Base-by-base conservation (phyloP, 2,888 invertebrate genomes). In the Protonemura montana region DNA sequence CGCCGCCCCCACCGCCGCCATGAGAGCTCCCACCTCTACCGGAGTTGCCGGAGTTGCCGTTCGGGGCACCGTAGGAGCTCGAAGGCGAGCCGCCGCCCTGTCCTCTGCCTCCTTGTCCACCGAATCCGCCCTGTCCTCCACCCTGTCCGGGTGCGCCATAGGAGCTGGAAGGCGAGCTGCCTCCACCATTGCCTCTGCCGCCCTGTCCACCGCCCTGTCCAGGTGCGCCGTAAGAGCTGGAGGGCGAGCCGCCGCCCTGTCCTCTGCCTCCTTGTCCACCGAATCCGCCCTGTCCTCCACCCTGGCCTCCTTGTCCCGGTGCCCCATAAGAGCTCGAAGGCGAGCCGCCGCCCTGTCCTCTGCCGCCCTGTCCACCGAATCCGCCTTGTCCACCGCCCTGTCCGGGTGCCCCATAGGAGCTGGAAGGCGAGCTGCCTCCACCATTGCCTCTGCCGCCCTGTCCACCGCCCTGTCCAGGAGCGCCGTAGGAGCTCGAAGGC, bases 1-100 rank as follows among this genome's bases (percentile, higher is more conserved):
- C n/a, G 76, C 85, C 85, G 16, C 86, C 87, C n/a, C 86, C 82
- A 42, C 86, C 85, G 26, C 87, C 87, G 30, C 81, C 85, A 25
- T 42, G 76, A 28, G 41, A 76, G 26, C 76, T 30, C 27, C 78
- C 81, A 78, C 76, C 78, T 26, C 87, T 86, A 30, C 85, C 85
- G 13, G 59, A 10, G 21, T 59, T 21, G 41, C 87, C 35, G 25
- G 80, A 76, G 21, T 86, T 85, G 25, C 35, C 85, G 6, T 84
- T 82, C 30, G 87, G 86, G 21, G 87, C 87, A 6, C 88, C 88
- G 59, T 87, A 88, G 10, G 84, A 86, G 41, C 86, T 87, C n/a
- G 88, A 87, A 0, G 86, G 88, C 21, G 85, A 41, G 35, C 35
- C 10, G 35, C 59, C 59, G 13, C 3, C 59, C 21, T 78, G 29